These are phyloP conservation scores for Strix occidentalis DNA, from an alignment of 2,797 vertebrate genomes.

Conservation along the genomic window DNA sequence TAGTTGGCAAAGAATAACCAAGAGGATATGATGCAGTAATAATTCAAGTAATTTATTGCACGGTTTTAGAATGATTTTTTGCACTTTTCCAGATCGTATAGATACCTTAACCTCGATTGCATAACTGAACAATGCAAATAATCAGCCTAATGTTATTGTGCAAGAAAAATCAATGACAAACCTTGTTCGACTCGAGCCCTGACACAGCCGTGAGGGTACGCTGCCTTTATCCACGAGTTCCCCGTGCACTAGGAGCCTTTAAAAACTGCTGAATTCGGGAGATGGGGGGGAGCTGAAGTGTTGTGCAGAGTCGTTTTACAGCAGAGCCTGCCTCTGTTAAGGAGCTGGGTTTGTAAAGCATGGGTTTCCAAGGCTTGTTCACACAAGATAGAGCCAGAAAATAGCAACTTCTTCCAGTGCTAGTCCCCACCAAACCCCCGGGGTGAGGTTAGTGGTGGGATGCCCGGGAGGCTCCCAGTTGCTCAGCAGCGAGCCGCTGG, in stretches of 20 bases:
- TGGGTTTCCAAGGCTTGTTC: background rate
- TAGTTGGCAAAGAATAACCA: constrained; percentile 30
- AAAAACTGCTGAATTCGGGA: background rate
- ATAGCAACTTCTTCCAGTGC: background rate
- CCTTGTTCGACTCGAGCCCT: background rate
- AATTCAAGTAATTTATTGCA: constrained; percentile 43
- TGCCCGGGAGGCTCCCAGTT: background rate
- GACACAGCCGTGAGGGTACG: background rate
- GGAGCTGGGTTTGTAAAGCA: background rate
- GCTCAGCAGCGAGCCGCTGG: background rate
- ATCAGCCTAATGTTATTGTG: background rate
- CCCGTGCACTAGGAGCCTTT: background rate
- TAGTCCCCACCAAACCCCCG: background rate
- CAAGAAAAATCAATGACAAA: background rate
- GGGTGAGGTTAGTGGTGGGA: background rate
- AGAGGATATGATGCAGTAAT: constrained; percentile 47
- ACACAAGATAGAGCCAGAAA: background rate
- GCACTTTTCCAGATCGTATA: background rate
- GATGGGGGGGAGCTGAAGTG: background rate
- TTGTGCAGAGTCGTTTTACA: background rate
- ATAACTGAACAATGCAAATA: background rate
- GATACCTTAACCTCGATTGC: background rate
- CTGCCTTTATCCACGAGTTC: background rate
- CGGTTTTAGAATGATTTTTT: background rate
- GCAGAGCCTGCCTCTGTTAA: background rate